phyloP scores from a whole-genome alignment of 2,888 invertebrate species.

The Iselma pallidipennis region DNA sequence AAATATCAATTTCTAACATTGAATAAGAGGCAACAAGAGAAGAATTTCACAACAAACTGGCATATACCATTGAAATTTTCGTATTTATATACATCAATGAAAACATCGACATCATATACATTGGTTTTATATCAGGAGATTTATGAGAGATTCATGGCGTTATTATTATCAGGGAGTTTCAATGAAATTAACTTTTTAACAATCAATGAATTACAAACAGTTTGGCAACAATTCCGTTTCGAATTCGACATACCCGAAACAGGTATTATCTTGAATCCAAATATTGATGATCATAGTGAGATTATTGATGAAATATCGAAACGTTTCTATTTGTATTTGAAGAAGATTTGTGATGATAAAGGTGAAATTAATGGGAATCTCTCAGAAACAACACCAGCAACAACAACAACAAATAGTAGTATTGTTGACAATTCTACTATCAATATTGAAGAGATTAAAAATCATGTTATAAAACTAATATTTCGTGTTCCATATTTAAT shows the following conservation, averaged over 20 bases:
- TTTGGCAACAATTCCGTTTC: conserved; percentile 39
- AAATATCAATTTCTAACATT: conserved; percentile 63
- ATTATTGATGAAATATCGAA: conserved; percentile 49
- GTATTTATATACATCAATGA: conserved; percentile 53
- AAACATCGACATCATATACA: conserved; percentile 35
- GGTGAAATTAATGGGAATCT: background rate
- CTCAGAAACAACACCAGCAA: too few relatives aligned
- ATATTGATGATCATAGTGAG: conserved; percentile 57
- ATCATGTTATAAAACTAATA: conserved; percentile 12
- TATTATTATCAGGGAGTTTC: conserved; percentile 6
- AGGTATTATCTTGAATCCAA: conserved; percentile 61
- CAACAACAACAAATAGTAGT: background rate
- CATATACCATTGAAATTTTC: conserved; percentile 54
- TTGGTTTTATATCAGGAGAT: conserved; percentile 31
- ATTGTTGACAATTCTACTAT: background rate
- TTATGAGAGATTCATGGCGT: conserved; percentile 27
- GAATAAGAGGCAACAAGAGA: conserved; percentile 32
- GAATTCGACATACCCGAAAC: conserved; percentile 61
- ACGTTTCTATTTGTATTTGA: conserved; percentile 14
- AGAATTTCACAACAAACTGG: conserved; percentile 22
- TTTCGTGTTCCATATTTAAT: conserved; percentile 22
- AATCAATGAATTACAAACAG: conserved; percentile 33
- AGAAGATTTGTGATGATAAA: conserved; percentile 12
- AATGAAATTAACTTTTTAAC: conserved; percentile 22
- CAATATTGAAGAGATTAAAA: conserved; percentile 9